A percentile compares a stretch with the other conserved stretches of the same genome.
These are phyloP conservation scores for Blastobasis adustella DNA, from an alignment of 2,888 invertebrate genomes.

Conservation along the genomic window DNA sequence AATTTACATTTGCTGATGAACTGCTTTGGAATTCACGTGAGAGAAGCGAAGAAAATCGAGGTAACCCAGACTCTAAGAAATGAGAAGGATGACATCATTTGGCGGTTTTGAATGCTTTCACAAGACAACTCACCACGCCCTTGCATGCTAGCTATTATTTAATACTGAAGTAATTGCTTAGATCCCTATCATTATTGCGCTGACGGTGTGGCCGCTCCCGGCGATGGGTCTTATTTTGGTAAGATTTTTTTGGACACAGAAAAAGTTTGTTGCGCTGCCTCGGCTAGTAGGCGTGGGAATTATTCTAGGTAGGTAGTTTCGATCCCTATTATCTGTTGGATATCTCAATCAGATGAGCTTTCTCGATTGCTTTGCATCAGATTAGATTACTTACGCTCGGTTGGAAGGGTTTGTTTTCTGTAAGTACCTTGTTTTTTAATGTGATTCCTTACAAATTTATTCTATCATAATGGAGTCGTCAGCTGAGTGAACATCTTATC, in stretches of 20 bases:
- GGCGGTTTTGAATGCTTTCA: conserved; percentile 34
- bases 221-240: conserved; percentile 36
- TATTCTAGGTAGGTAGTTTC: conserved; percentile 27
- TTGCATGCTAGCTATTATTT: conserved; percentile 42
- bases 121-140: conserved; percentile 29
- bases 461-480: no score
- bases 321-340: conserved; percentile 40
- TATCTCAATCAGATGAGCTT: conserved; percentile 37
- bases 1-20: conserved; percentile 22
- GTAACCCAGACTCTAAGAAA: no score
- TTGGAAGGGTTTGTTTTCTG: no score
- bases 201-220: conserved; percentile 51
- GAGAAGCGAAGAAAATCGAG: conserved; percentile 1
- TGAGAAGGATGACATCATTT: conserved; percentile 34
- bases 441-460: no score
- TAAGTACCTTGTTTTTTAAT: no score
- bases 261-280: conserved; percentile 26
- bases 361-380: conserved; percentile 14
- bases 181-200: conserved; percentile 63
- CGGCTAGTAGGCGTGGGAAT: conserved; percentile 47
- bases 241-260: conserved; percentile 30
- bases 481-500: no score
- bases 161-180: conserved; percentile 54
- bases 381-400: not conserved
- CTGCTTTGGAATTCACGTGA: conserved; percentile 1